These are phyloP conservation scores for Malacoctenus gilli DNA, from an alignment of 2,797 vertebrate genomes.

Conservation along the genomic window DNA sequence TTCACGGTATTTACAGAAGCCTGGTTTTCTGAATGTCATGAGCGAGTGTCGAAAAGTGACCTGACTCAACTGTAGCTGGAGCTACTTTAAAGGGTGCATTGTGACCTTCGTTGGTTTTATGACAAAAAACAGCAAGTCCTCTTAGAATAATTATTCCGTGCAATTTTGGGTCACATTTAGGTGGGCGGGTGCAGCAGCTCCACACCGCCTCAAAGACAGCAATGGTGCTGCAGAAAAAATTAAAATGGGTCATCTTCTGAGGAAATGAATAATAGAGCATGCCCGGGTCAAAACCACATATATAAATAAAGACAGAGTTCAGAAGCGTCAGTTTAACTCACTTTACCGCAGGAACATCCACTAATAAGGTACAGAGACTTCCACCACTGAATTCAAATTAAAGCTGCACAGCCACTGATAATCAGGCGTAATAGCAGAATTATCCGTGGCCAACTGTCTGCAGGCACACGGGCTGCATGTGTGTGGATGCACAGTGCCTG, in stretches of 20 bases:
- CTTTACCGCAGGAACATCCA: conserved; percentile 31
- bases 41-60: no score
- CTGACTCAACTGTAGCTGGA: conserved; percentile 5
- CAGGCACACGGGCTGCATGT: conserved; percentile 13
- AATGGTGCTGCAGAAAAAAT: no score
- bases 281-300: conserved; percentile 9
- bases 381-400: conserved; percentile 46
- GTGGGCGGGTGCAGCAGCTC: no score
- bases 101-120: neutral
- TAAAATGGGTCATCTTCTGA: conserved; percentile 8
- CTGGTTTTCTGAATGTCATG: no score
- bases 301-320: conserved; percentile 32
- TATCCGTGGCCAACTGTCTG: conserved; percentile 23
- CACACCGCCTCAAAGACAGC: conserved; percentile 15
- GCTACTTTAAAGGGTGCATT: neutral
- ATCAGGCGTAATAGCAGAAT: conserved; percentile 41
- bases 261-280: conserved; percentile 18
- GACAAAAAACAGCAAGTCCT: conserved; percentile 1
- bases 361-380: conserved; percentile 35
- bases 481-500: conserved; percentile 31
- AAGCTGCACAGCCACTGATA: conserved; percentile 40
- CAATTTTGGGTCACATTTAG: conserved; percentile 21
- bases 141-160: neutral
- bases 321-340: conserved; percentile 16
- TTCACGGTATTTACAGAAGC: no score